Base-by-base conservation (phyloP, 1,140 invertebrate species). In the Acromyrmex heyeri region DNA sequence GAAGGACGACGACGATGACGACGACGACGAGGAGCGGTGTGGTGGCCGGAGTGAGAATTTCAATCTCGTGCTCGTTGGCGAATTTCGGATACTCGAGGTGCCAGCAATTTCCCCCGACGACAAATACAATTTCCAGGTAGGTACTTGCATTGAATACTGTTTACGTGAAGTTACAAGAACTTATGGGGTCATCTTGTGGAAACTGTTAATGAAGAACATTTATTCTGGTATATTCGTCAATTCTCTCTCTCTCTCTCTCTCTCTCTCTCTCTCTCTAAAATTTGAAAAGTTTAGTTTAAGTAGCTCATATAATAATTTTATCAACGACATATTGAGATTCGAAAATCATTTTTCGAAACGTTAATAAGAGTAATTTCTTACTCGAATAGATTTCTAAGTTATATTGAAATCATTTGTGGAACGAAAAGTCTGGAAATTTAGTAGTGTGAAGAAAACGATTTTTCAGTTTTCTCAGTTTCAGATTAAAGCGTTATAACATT, bases 51-150 rank as follows among this genome's bases (percentile, higher is more conserved):
- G 24, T 64, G 85, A 85, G 77, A 87, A 89, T 87, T 85, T 78
- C 88, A 70, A 27, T 83, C 30, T 44, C 57, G 59, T 57, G 81
- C 44, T 61, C 59, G 72, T 72, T 65, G 62, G 7, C 72, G 34
- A 83, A 83, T 83, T 83, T 83, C 79, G 79, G 79, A 83, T 83
- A 72, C 79, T 73, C 79, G 79, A 83, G 79, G 79, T 83, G 79
- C 79, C 79, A 83, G 79, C 79, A 83, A 83, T 83, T 83, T 83
- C 79, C 79, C 77, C 2, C 18, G 79, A 82, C 79, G 79, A 83
- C 79, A 72, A 73, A 83, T 83, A 83, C 55, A 62, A 83, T 83
- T 83, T 83, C 69, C 79, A 83, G 38, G 44, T 83, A 83, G 57
- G 38, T 61, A 83, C 79, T 83, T 55, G 69, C 79, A 83, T 75